Conservation (phyloP, 2,113 vertebrate genomes). For the Pelecanus crispus region DNA sequence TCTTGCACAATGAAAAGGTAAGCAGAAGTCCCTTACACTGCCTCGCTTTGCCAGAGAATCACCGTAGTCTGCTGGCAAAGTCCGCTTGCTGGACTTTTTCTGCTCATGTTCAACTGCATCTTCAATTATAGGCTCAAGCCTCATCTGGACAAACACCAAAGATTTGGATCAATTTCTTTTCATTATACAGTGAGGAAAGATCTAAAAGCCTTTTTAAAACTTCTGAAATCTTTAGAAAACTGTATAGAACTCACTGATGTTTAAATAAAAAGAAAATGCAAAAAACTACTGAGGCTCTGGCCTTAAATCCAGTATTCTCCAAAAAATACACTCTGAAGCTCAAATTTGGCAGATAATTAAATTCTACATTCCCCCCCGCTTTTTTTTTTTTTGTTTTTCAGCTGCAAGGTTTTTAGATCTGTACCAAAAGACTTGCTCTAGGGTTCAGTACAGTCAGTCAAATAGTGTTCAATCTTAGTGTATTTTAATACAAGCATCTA, state of each 20-base stretch:
- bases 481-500: background rate
- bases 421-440: background rate
- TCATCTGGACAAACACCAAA: conserved; percentile 90
- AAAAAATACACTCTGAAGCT: background rate
- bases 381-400: background rate
- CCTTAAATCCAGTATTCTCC: background rate
- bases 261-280: conserved; percentile 49
- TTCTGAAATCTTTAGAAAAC: conserved; percentile 38
- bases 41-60: conserved; percentile 99
- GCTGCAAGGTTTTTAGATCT: background rate
- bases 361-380: background rate
- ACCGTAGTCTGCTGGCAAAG: conserved; percentile 97
- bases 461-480: background rate
- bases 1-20: conserved; percentile 80
- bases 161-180: conserved; percentile 84
- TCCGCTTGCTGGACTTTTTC: conserved; percentile 99
- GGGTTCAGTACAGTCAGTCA: background rate
- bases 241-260: conserved; percentile 38
- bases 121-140: conserved; percentile 98
- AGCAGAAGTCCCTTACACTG: conserved; percentile 91
- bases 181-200: conserved; percentile 78
- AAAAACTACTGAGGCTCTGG: conserved; percentile 51
- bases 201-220: conserved; percentile 68
- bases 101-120: conserved; percentile 97
- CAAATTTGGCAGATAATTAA: background rate